Percentiles rank a stretch among this genome's conserved stretches.
Evolutionary conservation across 2,888 invertebrate genomes (phyloP).

Genomic region (Epistrophe eligans): DNA sequence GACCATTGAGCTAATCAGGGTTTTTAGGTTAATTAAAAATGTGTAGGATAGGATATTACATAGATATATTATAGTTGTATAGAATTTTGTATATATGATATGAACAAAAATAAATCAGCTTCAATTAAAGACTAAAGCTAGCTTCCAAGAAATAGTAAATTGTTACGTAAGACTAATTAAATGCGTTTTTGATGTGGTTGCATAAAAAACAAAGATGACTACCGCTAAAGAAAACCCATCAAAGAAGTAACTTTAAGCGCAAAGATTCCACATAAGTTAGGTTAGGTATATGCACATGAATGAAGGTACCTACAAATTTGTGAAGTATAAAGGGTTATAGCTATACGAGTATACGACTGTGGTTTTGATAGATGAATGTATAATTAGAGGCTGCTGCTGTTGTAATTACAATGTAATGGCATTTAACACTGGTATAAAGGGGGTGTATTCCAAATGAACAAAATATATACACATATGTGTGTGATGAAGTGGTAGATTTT

Average conservation of each 20-base stretch:
- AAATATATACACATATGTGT: not conserved
- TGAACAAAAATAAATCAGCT: constrained; percentile 2
- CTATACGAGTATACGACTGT: constrained; percentile 16
- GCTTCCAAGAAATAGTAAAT: not conserved
- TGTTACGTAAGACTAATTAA: constrained; percentile 56
- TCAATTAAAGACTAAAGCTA: constrained; percentile 7
- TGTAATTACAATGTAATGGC: constrained; percentile 59
- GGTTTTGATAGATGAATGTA: constrained; percentile 61
- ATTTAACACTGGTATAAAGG: not conserved
- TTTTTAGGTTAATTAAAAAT: constrained; percentile 68
- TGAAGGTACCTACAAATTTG: not conserved
- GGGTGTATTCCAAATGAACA: not conserved
- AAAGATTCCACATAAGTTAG: not conserved
- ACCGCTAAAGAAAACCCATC: constrained; percentile 7
- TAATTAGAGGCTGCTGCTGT: constrained; percentile 58
- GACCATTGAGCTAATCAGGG: constrained; percentile 64
- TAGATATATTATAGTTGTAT: too few species aligned
- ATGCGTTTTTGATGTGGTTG: constrained; percentile 69
- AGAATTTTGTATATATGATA: too few species aligned
- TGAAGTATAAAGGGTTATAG: constrained; percentile 29
- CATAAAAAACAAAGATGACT: constrained; percentile 44
- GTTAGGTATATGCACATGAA: not conserved
- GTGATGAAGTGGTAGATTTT: not conserved
- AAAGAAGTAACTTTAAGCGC: not conserved
- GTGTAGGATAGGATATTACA: not conserved